Conservation (phyloP, 30 jellyfish, hydroid and myxozoan genomes). For the Mastigias papua region DNA sequence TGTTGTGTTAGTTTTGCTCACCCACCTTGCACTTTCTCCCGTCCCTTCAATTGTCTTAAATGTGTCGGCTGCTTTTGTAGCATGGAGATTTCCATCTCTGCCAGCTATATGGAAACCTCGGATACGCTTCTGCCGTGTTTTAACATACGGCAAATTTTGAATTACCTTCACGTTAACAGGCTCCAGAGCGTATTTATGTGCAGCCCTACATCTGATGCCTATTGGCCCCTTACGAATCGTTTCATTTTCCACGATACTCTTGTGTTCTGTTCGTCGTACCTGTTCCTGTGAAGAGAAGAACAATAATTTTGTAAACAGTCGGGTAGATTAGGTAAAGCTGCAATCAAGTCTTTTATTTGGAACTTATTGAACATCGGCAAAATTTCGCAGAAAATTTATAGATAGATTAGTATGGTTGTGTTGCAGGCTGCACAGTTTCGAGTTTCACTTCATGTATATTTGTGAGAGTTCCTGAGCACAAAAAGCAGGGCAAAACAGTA, state of each 20-base stretch:
- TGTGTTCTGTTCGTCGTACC: neutral
- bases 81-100: neutral
- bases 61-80: neutral
- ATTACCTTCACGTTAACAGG: conserved; percentile 7
- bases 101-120: conserved; percentile 10
- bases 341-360: too few species aligned
- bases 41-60: too few species aligned
- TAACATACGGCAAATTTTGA: conserved; percentile 11
- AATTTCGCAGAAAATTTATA: too few species aligned
- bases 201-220: neutral
- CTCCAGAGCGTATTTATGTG: neutral
- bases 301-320: too few species aligned
- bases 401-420: too few species aligned
- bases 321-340: too few species aligned
- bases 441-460: too few species aligned
- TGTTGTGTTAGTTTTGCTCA: neutral
- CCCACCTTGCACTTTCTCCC: too few species aligned
- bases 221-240: neutral
- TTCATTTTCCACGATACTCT: neutral
- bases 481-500: too few species aligned
- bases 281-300: neutral
- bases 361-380: too few species aligned
- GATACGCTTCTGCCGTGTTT: conserved; percentile 19
- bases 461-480: too few species aligned
- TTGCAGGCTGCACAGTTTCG: too few species aligned